A percentile compares a stretch with the other conserved stretches of the same genome.
These are phyloP conservation scores for Holocentrus rufus DNA, from an alignment of 2,797 vertebrate genomes.

Conservation along the genomic window DNA sequence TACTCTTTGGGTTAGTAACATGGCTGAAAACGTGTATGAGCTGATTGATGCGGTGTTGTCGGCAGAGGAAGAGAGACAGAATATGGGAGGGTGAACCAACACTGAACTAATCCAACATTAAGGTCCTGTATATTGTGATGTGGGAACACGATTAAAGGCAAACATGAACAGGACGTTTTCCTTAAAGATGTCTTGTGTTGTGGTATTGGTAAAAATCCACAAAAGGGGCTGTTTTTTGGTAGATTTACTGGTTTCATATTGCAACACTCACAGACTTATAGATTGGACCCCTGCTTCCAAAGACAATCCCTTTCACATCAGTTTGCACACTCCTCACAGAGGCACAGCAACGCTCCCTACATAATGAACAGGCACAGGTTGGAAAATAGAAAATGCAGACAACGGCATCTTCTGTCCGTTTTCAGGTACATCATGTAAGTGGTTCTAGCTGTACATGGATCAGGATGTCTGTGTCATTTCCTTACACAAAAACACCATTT, in stretches of 20 bases:
- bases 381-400: conserved; percentile 11
- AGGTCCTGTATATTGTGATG: neutral
- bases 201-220: neutral
- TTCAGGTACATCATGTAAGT: neutral
- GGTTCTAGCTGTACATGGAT: neutral
- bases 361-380: neutral
- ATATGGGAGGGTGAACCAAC: too few relatives aligned
- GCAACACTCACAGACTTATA: neutral
- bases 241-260: neutral
- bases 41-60: neutral
- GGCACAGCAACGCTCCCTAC: neutral
- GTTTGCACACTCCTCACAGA: neutral
- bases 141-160: neutral
- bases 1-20: neutral
- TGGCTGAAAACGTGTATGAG: too few relatives aligned
- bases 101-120: too few relatives aligned
- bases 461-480: neutral
- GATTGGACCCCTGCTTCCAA: neutral
- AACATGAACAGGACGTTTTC: neutral
- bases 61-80: too few relatives aligned
- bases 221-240: neutral
- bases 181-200: neutral
- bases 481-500: conserved; percentile 14
- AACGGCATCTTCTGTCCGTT: too few relatives aligned
- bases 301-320: neutral